These are phyloP conservation scores for Drosophila macrothrix DNA, from an alignment of 2,888 invertebrate species.

Conservation along the genomic window DNA sequence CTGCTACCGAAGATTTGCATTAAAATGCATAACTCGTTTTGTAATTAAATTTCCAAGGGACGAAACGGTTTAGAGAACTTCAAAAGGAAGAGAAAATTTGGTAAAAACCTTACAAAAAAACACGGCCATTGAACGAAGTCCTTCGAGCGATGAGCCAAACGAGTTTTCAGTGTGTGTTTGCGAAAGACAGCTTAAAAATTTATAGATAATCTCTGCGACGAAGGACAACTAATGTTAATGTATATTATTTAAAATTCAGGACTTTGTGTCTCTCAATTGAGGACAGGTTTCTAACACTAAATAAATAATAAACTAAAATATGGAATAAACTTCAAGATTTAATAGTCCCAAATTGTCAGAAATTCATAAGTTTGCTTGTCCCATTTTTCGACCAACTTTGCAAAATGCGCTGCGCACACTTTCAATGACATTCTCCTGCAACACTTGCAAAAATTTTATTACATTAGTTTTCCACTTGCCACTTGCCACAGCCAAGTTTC, in stretches of 20 bases:
- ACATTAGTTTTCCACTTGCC: slow-evolving; percentile 38
- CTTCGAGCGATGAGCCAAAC: neutral
- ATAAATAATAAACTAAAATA: too few species aligned
- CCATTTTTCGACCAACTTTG: slow-evolving; percentile 40
- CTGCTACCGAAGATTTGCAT: slow-evolving; percentile 51
- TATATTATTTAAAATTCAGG: neutral
- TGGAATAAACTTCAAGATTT: neutral
- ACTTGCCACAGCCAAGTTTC: slow-evolving; percentile 13
- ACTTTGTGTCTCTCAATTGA: neutral
- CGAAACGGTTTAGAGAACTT: neutral
- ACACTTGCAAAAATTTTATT: slow-evolving; percentile 40
- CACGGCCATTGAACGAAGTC: neutral
- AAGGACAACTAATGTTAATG: neutral
- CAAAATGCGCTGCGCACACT: slow-evolving; percentile 15
- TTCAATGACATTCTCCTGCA: slow-evolving; percentile 17
- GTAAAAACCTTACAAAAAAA: neutral
- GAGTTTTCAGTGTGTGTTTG: neutral
- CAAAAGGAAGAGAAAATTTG: neutral
- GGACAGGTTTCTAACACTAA: neutral
- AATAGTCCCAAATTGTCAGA: neutral
- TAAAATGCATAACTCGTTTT: slow-evolving; percentile 67
- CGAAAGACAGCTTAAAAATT: neutral
- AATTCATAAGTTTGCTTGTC: slow-evolving; percentile 1
- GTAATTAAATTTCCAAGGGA: slow-evolving; percentile 51
- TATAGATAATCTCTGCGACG: neutral